Evolutionary conservation across 2,888 invertebrate genomes (phyloP).

Genomic region (Lepas anatifera): DNA sequence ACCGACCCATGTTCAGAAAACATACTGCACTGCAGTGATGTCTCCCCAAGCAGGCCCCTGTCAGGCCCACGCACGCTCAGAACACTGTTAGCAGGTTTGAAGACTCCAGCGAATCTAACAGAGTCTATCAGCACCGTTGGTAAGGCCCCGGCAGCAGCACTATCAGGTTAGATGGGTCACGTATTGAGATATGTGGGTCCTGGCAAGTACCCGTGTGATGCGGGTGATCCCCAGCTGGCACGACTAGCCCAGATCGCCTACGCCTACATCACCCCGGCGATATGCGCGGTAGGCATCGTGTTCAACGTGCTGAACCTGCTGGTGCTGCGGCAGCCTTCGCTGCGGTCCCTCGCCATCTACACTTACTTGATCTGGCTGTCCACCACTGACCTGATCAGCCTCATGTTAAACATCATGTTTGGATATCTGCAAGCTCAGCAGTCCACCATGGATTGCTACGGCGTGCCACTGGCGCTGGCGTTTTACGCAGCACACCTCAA

Average conservation of each 20-base stretch:
- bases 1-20: too few relatives aligned
- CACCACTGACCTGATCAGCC: background rate
- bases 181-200: too few relatives aligned
- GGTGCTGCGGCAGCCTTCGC: background rate
- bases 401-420: background rate
- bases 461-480: background rate
- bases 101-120: too few relatives aligned
- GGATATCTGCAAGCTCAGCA: background rate
- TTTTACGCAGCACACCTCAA: background rate
- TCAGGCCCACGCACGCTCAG: too few relatives aligned
- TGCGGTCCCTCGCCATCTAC: background rate
- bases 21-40: too few relatives aligned
- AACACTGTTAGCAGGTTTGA: too few relatives aligned
- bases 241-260: background rate
- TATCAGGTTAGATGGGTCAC: too few relatives aligned
- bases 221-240: background rate
- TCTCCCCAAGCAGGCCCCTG: too few relatives aligned
- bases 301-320: background rate
- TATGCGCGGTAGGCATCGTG: background rate
- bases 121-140: too few relatives aligned
- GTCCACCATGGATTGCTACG: background rate
- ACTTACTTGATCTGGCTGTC: background rate
- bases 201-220: too few relatives aligned
- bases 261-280: background rate
- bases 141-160: too few relatives aligned